Evolutionary conservation across 2,113 vertebrate species (phyloP).

Genomic region (Hepsetus odoe): DNA sequence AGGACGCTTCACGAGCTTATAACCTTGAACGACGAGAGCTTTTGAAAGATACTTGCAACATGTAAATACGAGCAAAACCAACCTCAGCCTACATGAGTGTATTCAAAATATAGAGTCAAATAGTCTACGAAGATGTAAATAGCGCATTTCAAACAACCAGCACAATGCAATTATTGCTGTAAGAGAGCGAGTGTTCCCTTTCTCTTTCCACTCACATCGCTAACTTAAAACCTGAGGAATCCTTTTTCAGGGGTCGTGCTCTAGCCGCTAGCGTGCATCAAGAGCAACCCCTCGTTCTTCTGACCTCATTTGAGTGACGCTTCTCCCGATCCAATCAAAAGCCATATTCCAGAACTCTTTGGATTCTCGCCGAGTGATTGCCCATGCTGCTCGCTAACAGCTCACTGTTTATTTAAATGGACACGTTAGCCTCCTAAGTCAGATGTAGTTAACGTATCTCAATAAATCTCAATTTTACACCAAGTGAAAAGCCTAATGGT

Average conservation of each 20-base stretch:
- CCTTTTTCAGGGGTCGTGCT: not conserved
- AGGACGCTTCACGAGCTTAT: conserved; percentile 9
- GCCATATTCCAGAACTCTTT: conserved; percentile 21
- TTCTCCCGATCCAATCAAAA: conserved; percentile 14
- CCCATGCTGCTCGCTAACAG: conserved; percentile 5
- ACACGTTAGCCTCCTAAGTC: not conserved
- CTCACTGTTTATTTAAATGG: too few species aligned
- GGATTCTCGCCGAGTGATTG: not conserved
- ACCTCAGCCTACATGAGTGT: conserved; percentile 47
- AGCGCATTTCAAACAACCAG: conserved; percentile 30
- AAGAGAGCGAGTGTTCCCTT: not conserved
- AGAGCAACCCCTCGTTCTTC: not conserved
- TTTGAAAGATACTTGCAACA: not conserved
- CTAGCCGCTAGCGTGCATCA: not conserved
- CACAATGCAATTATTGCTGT: conserved; percentile 43
- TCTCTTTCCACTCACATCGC: not conserved
- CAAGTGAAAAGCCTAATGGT: too few species aligned
- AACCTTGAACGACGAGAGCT: not conserved
- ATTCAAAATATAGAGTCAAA: conserved; percentile 49
- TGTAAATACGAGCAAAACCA: conserved; percentile 55
- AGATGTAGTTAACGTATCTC: not conserved
- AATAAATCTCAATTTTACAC: not conserved
- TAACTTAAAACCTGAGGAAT: not conserved
- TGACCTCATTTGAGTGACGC: not conserved
- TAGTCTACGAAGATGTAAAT: conserved; percentile 51